Base-by-base conservation (phyloP, 2,797 vertebrate species). In the Xerus rutilus region DNA sequence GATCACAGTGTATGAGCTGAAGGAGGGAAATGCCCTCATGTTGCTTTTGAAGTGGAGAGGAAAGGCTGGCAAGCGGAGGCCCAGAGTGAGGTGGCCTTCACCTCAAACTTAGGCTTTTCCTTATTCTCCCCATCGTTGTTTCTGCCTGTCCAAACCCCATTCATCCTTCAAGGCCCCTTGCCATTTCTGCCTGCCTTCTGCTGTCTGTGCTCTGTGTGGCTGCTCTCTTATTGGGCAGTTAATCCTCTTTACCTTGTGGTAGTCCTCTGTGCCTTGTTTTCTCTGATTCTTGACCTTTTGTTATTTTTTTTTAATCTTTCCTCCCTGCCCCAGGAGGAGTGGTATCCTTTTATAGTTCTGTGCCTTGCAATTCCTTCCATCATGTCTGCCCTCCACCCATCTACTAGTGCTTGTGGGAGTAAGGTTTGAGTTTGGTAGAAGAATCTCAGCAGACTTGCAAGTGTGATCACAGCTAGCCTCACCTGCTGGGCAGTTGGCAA, bases 1-100 rank as follows among this genome's bases (percentile, higher is more conserved):
- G 43, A 9, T 52, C 54, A 18, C 1, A 0, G 0, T 32, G 14
- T 21, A 12, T 0, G 2, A 32, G 21, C 17, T 2, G 20, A 43
- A 45, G 30, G 45, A 45, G 49, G 88, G 49, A 73, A 18, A 23
- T 25, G 49, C 35, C 23, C 30, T 54, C n/a, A 1, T 1, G 0
- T 28, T 7, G 7, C 54, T 28, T 49, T 35, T 20, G 72, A 73
- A 45, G 14, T 9, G 15, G 14, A 62, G 73, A 47, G 69, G 7
- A n/a, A 30, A 13, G 20, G 9, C 49, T 21, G 7, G 39, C 18
- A 1, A 18, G 39, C 1, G 2, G 30, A 35, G 73, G 10, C 43
- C 72, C 67, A 4, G 59, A 70, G 35, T 45, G 15, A 2, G 5
- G 52, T 43, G 10, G 20, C 72, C 35, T 70, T 70, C 49, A 1